These are phyloP conservation scores for Amazonetta brasiliensis DNA, from an alignment of 2,797 vertebrate genomes.

Conservation along the genomic window DNA sequence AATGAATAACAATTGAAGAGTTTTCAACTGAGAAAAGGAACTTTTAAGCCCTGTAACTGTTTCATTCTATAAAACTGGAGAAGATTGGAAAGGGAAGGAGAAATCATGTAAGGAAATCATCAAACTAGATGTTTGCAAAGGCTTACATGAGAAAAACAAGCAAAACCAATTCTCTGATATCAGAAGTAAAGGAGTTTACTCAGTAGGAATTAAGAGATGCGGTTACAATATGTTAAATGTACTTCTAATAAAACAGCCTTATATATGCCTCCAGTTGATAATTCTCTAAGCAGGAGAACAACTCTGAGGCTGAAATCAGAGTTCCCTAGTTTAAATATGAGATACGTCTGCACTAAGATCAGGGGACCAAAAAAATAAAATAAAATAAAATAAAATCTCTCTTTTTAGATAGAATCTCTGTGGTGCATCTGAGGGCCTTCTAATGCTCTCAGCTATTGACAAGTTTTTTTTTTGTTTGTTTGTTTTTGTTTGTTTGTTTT, in stretches of 20 bases:
- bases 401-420: neutral
- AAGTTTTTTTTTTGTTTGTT: constrained; percentile 27
- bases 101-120: neutral
- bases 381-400: neutral
- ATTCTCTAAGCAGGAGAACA: constrained; percentile 23
- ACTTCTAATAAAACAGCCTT: neutral
- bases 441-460: neutral
- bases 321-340: neutral
- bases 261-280: neutral
- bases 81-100: neutral
- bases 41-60: neutral
- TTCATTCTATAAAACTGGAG: constrained; percentile 27
- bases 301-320: neutral
- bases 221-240: neutral
- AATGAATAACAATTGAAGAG: neutral
- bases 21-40: neutral
- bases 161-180: neutral
- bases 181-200: neutral
- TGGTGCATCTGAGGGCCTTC: neutral
- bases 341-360: neutral
- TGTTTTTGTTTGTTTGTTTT: constrained; percentile 33
- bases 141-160: constrained; percentile 19
- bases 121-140: constrained; percentile 37
- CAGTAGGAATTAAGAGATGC: neutral
- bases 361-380: too few relatives aligned